Conservation (phyloP, 2,888 invertebrate species). For the Meganola albula region DNA sequence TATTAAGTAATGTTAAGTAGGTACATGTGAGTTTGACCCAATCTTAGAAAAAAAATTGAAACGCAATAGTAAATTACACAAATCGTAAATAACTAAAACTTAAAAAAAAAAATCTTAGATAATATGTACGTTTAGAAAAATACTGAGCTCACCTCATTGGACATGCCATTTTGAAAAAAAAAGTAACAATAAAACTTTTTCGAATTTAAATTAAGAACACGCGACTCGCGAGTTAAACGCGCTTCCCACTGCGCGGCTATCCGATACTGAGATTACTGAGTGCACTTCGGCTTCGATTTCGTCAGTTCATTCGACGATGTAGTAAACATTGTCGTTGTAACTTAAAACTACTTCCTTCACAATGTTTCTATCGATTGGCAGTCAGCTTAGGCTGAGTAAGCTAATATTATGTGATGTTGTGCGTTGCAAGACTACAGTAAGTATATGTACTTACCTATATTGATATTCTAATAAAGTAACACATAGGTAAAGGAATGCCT, state of each 20-base stretch:
- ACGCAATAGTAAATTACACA: too few species aligned
- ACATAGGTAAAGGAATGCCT: too few species aligned
- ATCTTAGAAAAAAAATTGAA: too few species aligned
- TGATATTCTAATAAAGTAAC: too few species aligned
- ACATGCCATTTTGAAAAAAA: constrained; percentile 52
- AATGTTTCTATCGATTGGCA: constrained; percentile 25
- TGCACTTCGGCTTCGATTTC: constrained; percentile 36
- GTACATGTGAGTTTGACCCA: too few species aligned
- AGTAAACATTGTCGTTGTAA: constrained; percentile 44
- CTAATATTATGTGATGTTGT: constrained; percentile 12
- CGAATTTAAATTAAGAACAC: constrained; percentile 8
- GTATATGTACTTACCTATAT: too few species aligned
- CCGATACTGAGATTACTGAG: constrained; percentile 40
- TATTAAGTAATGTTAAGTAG: too few species aligned
- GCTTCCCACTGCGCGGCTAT: constrained; percentile 39
- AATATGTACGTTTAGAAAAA: too few species aligned
- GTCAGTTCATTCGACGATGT: constrained; percentile 31
- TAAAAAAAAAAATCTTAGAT: too few species aligned
- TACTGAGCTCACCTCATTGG: constrained; percentile 57
- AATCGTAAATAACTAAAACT: too few species aligned
- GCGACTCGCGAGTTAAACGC: constrained; percentile 29
- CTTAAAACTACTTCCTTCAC: constrained; percentile 26
- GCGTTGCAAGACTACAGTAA: too few species aligned
- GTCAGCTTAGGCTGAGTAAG: constrained; percentile 17
- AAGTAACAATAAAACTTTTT: constrained; percentile 5